Evolutionary conservation across 2,888 invertebrate genomes (phyloP).

Genomic region (Uropetala carovei): DNA sequence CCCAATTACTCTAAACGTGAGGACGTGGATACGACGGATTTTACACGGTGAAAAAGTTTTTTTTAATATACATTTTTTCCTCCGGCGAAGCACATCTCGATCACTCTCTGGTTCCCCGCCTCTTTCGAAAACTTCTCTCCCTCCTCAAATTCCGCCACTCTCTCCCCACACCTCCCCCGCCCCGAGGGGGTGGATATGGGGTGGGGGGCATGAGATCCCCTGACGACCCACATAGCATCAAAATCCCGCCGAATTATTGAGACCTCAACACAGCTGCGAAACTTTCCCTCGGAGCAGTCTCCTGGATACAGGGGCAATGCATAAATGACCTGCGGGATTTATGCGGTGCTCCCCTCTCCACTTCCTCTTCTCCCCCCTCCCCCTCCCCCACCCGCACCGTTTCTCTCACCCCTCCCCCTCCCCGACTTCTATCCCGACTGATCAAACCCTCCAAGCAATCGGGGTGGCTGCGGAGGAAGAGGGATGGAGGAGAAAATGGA

Average conservation of each 20-base stretch:
- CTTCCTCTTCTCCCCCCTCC: too few species aligned
- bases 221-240: neutral
- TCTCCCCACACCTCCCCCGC: neutral
- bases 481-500: neutral
- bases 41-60: too few species aligned
- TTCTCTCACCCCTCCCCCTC: neutral
- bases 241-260: conserved; percentile 47
- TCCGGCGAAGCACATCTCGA: too few species aligned
- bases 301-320: conserved; percentile 11
- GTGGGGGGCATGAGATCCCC: neutral
- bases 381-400: too few species aligned
- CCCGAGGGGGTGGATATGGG: neutral
- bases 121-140: neutral
- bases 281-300: conserved; percentile 18
- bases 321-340: conserved; percentile 49
- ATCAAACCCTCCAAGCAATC: conserved; percentile 43
- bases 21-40: too few species aligned
- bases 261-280: conserved; percentile 53
- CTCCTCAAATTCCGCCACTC: neutral
- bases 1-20: too few species aligned
- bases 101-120: neutral
- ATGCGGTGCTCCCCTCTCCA: neutral
- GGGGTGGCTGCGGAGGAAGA: neutral
- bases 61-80: too few species aligned
- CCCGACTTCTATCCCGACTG: conserved; percentile 42